phyloP scores from a whole-genome alignment of 2,888 invertebrate genomes.

The Ophion ventricosus region DNA sequence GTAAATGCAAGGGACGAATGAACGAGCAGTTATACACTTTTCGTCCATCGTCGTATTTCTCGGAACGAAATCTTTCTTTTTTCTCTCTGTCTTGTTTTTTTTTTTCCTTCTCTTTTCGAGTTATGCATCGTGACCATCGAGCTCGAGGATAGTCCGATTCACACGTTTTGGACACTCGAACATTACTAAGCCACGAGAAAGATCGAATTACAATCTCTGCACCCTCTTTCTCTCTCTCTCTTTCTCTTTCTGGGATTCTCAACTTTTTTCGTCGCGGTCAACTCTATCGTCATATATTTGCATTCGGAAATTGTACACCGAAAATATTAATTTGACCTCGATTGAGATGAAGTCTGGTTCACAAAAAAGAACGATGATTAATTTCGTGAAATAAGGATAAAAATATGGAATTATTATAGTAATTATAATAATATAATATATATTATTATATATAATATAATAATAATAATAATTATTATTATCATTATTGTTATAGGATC shows the following conservation, averaged over 20 bases:
- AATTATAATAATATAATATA: too few relatives aligned
- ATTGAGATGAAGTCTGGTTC: background rate
- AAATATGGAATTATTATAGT: too few relatives aligned
- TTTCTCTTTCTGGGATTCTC: constrained; percentile 15
- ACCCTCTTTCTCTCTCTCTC: constrained; percentile 19
- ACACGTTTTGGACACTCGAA: constrained; percentile 56
- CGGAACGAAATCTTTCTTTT: constrained; percentile 59
- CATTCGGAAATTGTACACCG: constrained; percentile 46
- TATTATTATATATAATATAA: too few relatives aligned
- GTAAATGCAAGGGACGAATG: background rate
- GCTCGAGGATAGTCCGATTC: constrained; percentile 42
- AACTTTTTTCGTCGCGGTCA: constrained; percentile 23
- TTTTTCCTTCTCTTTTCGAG: constrained; percentile 35
- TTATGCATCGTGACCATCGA: constrained; percentile 32
- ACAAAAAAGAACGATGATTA: background rate
- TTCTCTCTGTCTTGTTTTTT: constrained; percentile 22
- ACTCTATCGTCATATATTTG: constrained; percentile 41
- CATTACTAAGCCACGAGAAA: constrained; percentile 58
- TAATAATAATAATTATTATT: too few relatives aligned
- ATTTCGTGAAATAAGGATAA: background rate
- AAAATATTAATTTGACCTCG: constrained; percentile 10
- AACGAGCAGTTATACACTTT: constrained; percentile 44
- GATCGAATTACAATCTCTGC: constrained; percentile 62
- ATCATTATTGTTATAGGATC: too few relatives aligned
- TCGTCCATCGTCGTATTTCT: constrained; percentile 63